Evolutionary conservation across 2,888 invertebrate species (phyloP).

Genomic region (Aricia artaxerxes): DNA sequence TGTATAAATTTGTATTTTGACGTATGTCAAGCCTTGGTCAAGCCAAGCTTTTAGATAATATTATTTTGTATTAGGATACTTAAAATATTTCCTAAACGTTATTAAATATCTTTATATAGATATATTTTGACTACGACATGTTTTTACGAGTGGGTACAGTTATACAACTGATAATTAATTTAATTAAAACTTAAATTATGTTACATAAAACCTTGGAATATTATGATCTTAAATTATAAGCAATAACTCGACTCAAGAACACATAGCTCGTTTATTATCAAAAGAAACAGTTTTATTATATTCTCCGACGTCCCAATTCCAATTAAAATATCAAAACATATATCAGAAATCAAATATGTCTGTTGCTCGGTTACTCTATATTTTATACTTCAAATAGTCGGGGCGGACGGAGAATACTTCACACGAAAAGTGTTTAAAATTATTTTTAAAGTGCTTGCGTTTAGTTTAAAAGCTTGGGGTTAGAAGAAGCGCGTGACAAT

Average conservation of each 20-base stretch:
- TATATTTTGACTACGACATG: too few relatives aligned
- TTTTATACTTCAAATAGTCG: constrained; percentile 26
- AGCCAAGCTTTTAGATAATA: too few relatives aligned
- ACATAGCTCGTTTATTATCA: background rate
- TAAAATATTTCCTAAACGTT: too few relatives aligned
- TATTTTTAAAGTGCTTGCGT: constrained; percentile 9
- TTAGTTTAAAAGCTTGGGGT: constrained; percentile 5
- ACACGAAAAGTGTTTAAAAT: constrained; percentile 16
- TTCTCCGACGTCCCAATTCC: background rate
- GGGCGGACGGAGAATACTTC: constrained; percentile 7
- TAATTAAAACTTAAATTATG: too few relatives aligned
- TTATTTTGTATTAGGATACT: too few relatives aligned
- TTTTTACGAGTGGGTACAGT: too few relatives aligned
- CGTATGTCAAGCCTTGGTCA: too few relatives aligned
- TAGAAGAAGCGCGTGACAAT: background rate
- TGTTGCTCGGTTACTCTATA: constrained; percentile 3
- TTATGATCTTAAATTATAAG: background rate
- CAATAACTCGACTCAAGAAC: background rate
- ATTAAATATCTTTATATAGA: too few relatives aligned
- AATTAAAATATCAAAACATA: constrained; percentile 18
- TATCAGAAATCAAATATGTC: background rate
- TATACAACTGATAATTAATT: too few relatives aligned
- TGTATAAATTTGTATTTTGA: too few relatives aligned
- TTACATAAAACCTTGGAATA: too few relatives aligned
- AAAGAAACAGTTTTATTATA: background rate